Base-by-base conservation (phyloP, 2,113 vertebrate genomes). In the Arvicanthis niloticus region DNA sequence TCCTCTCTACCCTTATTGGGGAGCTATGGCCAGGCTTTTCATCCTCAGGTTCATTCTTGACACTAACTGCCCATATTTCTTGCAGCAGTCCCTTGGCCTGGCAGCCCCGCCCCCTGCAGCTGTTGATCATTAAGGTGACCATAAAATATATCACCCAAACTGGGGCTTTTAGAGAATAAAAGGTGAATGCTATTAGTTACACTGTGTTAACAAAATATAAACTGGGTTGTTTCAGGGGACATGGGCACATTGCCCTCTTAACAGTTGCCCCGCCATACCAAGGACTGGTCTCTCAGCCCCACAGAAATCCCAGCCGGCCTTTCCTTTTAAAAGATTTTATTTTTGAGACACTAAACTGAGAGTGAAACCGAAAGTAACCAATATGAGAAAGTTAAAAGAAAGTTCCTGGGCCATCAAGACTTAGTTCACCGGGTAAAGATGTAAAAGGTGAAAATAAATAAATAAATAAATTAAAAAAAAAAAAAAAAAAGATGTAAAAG, bases 311-410 rank as follows among this genome's bases (percentile, higher is more conserved):
- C 84, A 16, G 56, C 21, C 73, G 68, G 17, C 16, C 31, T 91
- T 92, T 65, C 37, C 75, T 76, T 68, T 88, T 48, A 95, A 95
- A 95, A 96, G 60, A 4, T 10, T 68, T 92, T 81, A 48, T 72
- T 60, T 92, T 92, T 58, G 60, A 56, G 21, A 76, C 60, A 82
- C 56, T 67, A 85, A 88, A 88, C 42, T 34, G 65, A 62, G 37
- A 91, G 40, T 75, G 62, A 77, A 84, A 78, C 67, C n/a, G 13
- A 16, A 56, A 85, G 84, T 45, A 72, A 89, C 10, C 15, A 92
- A n/a, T 45, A 53, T 87, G 81, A 53, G 60, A 94, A 96, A 87
- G 29, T 86, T 89, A 29, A 82, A 91, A 51, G 26, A 88, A 86
- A 51, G 31, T 84, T 88, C 21, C 76, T 80, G 4, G 17, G 16